Evolutionary conservation across 2,797 vertebrate species (phyloP), one percentile per base, ranked within the genome.

Genomic region (Rhabdophis nuchalis): DNA sequence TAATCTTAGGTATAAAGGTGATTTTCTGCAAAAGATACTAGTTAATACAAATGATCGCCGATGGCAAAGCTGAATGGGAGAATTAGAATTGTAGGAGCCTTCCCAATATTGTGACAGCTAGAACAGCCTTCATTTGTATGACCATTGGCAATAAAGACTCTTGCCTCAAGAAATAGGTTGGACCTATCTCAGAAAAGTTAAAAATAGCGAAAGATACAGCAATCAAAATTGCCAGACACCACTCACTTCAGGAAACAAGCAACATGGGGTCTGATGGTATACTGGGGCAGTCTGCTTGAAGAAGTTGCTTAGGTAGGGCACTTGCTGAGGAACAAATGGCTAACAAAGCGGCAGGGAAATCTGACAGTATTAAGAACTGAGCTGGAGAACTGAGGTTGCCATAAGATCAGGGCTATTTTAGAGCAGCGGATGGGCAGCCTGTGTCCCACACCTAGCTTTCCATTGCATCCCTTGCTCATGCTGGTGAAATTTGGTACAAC

Each of bases 141-240:
- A 32, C 60, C 5, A 52, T 94, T 92, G 88, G 88, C 25, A 88
- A n/a, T 90, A 89, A 95, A 95, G 92, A 94, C 93, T 90, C 89
- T 0, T 90, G 57, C 0, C 12, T 27, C 52, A 93, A 92, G 93
- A 87, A 93, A n/a, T 57, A 77, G 92, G 36, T 86, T 92, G 89
- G 91, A 85, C 93, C 72, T 20, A 0, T 60, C 61, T 32, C 87
- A 93, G 23, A 36, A 23, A 95, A 86, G n/a, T 68, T n/a, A 82
- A 89, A 23, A 29, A 82, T 5, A 46, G 92, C 89, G 86, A 90
- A 89, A 32, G 29, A 58, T 29, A 14, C 41, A 52, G 72, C 64
- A 58, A 18, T 53, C n/a, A 85, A 85, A 25, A 53, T 68, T 68
- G 36, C 36, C 20, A 90, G n/a, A 25, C 50, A 32, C 57, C 36